A percentile compares a stretch with the other conserved stretches of the same genome.
Evolutionary conservation across 1,140 invertebrate species (phyloP).

Genomic region (Liolophura sinensis): DNA sequence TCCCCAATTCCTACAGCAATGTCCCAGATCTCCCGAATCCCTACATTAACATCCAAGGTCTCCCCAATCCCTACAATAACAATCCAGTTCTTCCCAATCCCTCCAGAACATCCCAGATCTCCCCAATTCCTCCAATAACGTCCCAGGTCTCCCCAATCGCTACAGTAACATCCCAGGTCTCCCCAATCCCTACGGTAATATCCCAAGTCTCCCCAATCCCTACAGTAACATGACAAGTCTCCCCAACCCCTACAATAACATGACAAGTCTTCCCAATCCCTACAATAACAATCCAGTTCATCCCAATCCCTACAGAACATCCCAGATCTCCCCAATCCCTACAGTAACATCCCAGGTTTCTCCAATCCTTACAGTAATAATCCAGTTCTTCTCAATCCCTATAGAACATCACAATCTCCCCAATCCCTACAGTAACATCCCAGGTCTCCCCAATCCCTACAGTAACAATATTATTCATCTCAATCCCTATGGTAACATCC

Average conservation of each 20-base stretch:
- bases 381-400: no score
- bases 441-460: constrained; percentile 66
- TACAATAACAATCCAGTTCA: constrained; percentile 78
- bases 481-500: no score
- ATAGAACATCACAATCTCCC: constrained; percentile 29
- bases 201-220: no score
- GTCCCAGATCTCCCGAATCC: no score
- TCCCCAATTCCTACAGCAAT: no score
- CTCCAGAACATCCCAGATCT: constrained; percentile 3
- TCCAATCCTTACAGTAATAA: no score
- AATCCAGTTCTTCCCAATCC: constrained; percentile 68
- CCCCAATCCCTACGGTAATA: no score
- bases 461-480: no score
- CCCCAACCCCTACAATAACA: constrained; percentile 57
- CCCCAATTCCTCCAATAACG: no score
- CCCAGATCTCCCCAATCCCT: no score
- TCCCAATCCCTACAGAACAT: constrained; percentile 60
- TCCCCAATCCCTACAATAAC: constrained; percentile 47
- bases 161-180: constrained; percentile 10
- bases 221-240: constrained; percentile 43
- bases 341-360: no score
- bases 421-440: constrained; percentile 38
- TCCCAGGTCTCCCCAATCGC: constrained; percentile 35
- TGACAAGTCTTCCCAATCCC: constrained; percentile 75
- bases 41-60: no score